Evolutionary conservation across 2,888 invertebrate genomes (phyloP), one percentile per base, ranked within the genome.

Genomic region (Thera obeliscata): DNA sequence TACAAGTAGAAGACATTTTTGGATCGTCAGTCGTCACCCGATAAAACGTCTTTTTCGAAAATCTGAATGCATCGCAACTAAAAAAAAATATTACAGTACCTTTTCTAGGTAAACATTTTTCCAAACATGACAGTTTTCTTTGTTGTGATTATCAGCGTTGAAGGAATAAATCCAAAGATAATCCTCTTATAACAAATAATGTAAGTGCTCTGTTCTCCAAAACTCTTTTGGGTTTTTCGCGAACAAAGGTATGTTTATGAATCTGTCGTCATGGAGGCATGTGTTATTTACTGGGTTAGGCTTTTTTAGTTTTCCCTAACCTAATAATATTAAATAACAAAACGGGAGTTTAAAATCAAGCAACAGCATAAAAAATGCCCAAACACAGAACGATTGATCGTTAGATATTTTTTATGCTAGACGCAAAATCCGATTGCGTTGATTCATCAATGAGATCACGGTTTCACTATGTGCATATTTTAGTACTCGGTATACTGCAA

Each of bases 131-230:
- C 41, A 3, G 43, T 43, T 41, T 43, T 56, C 56, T 12, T 56
- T 41, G 38, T 8, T 12, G 56, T 56, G 41, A 56, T 56, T 43
- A 3, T 52, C 50, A 48, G 64, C 12, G 50, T 50, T 49, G 49
- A 41, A 41, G 65, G 35, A 6, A 43, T 59, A 59, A 59, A 59
- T 55, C 35, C 41, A 43, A 48, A 65, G 60, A 60, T 56, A 33
- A 52, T 22, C 52, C 3, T 52, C 33, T 8, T 52, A 8, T 3
- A 6, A 50, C 12, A 50, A 22, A 50, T 59, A 38, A 59, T 60
- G 50, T 46, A 59, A 56, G 22, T 56, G 43, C 43, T 12, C 54
- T 52, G 38, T 41, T 33, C 33, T 52, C 9, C 50, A 22, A 5
- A 43, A 43, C 5, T 8, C 7, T 33, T 7, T 33, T 2, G 5